Evolutionary conservation across 2,113 vertebrate genomes (phyloP), one percentile per base, ranked within the genome.

Genomic region (Chaetodon auriga): DNA sequence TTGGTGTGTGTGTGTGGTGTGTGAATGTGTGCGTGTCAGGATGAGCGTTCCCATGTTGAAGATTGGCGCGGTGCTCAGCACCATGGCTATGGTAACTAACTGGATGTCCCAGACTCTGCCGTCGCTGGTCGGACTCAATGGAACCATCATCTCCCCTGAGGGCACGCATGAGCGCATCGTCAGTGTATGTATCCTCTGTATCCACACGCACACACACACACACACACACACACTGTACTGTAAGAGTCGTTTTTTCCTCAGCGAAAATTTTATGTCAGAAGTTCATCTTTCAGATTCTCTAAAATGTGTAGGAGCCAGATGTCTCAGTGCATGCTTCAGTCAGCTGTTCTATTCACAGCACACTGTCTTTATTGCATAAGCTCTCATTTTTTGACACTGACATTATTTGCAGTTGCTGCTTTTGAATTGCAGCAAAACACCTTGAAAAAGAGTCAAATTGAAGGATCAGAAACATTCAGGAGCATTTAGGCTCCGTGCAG

Each of bases 91-190:
- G 96, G 96, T 99, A 54, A 97, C 97, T 66, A 98, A 97, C 96
- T 98, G 97, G 98, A 98, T 99, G 97, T 99, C 98, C 93, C 97
- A 98, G 95, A 98, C 95, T 19, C 96, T 99, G 83, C 97, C 97
- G 13, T 96, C 96, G 46, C 95, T 98, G 87, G 96, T 97, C 73
- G 97, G 97, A 94, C 95, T 99, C 80, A 97, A 98, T 65, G 95
- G 94, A 88, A 97, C 96, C 73, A 61, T 79, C 84, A 79, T 93
- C 21, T 91, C 87, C 18, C 71, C 92, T 0, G 94, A 94, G 6
- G 95, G 95, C 45, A 95, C 87, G 18, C 92, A 94, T 0, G 93
- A 96, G 89, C 90, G 93, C 14, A 92, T 95, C 77, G 91, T 95
- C 90, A 95, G 95, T 45, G 95, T 96, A 95, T 2, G 95, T 94